phyloP scores from a whole-genome alignment of 2,888 invertebrate species.

The Drosophila ezoana region DNA sequence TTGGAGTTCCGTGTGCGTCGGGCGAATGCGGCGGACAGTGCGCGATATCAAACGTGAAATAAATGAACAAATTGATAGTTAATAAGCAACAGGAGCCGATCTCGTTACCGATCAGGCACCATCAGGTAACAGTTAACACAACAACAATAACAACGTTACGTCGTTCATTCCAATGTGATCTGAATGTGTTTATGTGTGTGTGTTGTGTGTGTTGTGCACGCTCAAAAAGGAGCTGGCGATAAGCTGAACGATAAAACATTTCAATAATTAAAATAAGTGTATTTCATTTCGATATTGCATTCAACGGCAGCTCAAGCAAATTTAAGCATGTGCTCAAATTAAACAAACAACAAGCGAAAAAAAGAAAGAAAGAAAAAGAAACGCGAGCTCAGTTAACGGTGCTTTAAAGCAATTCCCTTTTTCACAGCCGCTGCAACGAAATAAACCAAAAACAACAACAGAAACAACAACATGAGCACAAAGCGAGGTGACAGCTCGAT shows the following conservation, averaged over 20 bases:
- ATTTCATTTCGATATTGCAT: constrained; percentile 14
- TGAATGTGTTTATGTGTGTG: constrained; percentile 26
- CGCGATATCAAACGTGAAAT: constrained; percentile 55
- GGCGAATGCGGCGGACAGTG: constrained; percentile 62
- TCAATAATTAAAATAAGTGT: constrained; percentile 33
- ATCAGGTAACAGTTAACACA: constrained; percentile 41
- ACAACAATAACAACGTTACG: constrained; percentile 6
- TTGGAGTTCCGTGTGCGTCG: constrained; percentile 72
- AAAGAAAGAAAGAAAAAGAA: constrained; percentile 21
- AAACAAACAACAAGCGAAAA: constrained; percentile 40
- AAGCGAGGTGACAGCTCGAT: constrained; percentile 30
- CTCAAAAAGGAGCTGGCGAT: constrained; percentile 22
- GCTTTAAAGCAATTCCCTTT: constrained; percentile 42
- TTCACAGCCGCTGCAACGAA: constrained; percentile 8
- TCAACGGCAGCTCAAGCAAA: constrained; percentile 23
- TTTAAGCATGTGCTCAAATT: constrained; percentile 25
- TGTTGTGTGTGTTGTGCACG: constrained; percentile 33
- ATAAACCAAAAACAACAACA: constrained; percentile 8
- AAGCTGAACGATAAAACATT: constrained; percentile 29
- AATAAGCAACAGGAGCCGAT: constrained; percentile 56
- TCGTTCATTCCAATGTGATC: constrained; percentile 33
- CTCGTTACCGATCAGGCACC: constrained; percentile 34
- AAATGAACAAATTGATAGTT: constrained; percentile 61
- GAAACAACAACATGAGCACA: constrained; percentile 12
- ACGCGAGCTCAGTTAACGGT: constrained; percentile 52